Evolutionary conservation across 2,797 vertebrate genomes (phyloP), one percentile per base, ranked within the genome.

Genomic region (Dicrostonyx torquatus): DNA sequence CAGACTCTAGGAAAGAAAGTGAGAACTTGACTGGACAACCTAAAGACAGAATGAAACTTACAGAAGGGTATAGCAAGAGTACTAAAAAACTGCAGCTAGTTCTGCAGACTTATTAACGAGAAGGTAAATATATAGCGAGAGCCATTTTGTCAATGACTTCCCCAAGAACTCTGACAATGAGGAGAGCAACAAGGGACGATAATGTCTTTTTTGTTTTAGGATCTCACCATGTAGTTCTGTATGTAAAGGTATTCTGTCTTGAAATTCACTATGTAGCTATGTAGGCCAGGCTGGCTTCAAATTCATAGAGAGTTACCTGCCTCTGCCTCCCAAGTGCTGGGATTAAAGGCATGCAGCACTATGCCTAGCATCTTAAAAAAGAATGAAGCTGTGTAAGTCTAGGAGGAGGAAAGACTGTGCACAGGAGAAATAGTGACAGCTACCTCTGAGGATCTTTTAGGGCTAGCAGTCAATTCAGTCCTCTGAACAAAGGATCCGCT

Each of bases 21-120:
- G 7, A 88, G 40, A 90, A 31, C 14, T 79, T 43, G n/a, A 68
- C 29, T n/a, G 13, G 45, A 43, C 6, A 70, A 64, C 18, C 70
- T 83, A 87, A 70, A 79, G 88, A 58, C 26, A 68, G 87, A 95
- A 26, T 37, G 48, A 91, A 79, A 78, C 9, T 4, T 53, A 50
- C 40, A 48, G 17, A 37, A 79, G 5, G 29, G 24, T 55, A 64
- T 2, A 26, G 20, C 0, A 31, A 43, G 37, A 12, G 13, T 3
- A 3, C 7, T 0, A 17, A 53, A 70, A 66, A 87, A 75, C 64
- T 14, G 11, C 53, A 60, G 68, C 2, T 10, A 62, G 20, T 31
- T 73, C 24, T 45, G 17, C 37, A 82, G 40, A 48, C 15, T 14
- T 0, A 17, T 77, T 6, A 45, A 64, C 7, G 40, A 0, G 0